These are phyloP conservation scores for Petrolisthes manimaculis DNA, from an alignment of 2,888 invertebrate species.

Conservation along the genomic window DNA sequence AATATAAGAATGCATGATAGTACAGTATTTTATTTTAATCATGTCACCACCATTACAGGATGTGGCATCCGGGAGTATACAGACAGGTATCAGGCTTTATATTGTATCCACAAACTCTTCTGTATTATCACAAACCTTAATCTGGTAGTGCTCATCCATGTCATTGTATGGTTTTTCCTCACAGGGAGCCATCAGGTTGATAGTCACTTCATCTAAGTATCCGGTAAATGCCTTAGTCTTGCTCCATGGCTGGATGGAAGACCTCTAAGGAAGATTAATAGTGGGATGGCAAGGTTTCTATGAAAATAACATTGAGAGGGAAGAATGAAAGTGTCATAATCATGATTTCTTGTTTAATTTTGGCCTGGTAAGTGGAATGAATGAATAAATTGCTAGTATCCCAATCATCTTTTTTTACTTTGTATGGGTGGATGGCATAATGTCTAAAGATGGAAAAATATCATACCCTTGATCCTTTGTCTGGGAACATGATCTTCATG, in stretches of 20 bases:
- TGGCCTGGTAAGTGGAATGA: neutral
- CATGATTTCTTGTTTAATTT: neutral
- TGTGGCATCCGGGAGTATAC: neutral
- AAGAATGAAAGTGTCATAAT: neutral
- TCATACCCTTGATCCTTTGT: constrained; percentile 16
- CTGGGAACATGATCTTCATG: constrained; percentile 27
- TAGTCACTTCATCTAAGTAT: constrained; percentile 33
- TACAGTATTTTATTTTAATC: neutral
- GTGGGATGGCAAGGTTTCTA: neutral
- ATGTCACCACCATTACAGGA: neutral
- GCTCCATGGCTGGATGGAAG: neutral
- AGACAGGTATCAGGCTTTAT: too few relatives aligned
- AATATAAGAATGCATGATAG: too few relatives aligned
- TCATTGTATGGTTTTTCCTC: constrained; percentile 77
- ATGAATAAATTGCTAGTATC: neutral
- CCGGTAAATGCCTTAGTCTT: neutral
- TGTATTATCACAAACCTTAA: constrained; percentile 71
- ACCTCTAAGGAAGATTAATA: neutral
- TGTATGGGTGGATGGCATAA: too few relatives aligned
- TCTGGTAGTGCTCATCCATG: constrained; percentile 80
- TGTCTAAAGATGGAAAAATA: neutral
- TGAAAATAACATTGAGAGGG: neutral
- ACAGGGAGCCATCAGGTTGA: constrained; percentile 71
- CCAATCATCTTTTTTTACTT: neutral
- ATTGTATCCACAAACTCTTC: too few relatives aligned